Base-by-base conservation (phyloP, 2,888 invertebrate species). In the Thymelicus acteon region DNA sequence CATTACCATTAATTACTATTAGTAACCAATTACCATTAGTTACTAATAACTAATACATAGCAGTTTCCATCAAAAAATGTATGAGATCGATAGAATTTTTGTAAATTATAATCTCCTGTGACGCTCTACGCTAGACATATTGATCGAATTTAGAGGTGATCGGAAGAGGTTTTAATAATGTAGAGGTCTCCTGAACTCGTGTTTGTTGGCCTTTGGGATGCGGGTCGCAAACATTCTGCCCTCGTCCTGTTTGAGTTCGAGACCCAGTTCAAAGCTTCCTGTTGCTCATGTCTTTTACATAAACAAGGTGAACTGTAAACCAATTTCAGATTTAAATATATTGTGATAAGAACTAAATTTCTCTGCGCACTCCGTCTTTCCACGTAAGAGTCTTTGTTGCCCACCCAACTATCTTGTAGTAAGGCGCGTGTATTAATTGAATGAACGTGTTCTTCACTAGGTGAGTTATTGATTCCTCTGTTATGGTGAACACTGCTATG, bases 231-330 rank as follows among this genome's bases (percentile, higher is more conserved):
- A 71, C 66, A 71, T 65, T 60, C 71, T 48, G 71, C 60, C 61
- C 60, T 60, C 64, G 61, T 66, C 69, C 67, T 73, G 73, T 76
- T 75, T 74, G 76, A 75, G 72, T 76, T 74, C 6, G 62, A 39
- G 65, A 44, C 65, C 72, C 66, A 72, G 72, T 67, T 74, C 63
- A 54, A 52, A 66, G 67, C 73, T 76, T 73, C 68, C 72, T 66
- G 71, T 73, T 73, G 71, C 73, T 67, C 60, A 39, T 72, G 67
- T 40, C 48, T 63, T 66, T 61, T 48, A 60, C 37, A 71, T 66
- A 66, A 66, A 60, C 60, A 67, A 67, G 24, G 3, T n/a, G 40
- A 57, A 52, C 52, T 52, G 6, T 19, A 12, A 52, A 64, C 8
- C 39, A 6, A 64, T 39, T 39, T 19, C 49, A 64, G 52, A 19